Evolutionary conservation across 1,140 invertebrate genomes (phyloP), one percentile per base, ranked within the genome.

Genomic region (Drosophila funebris): DNA sequence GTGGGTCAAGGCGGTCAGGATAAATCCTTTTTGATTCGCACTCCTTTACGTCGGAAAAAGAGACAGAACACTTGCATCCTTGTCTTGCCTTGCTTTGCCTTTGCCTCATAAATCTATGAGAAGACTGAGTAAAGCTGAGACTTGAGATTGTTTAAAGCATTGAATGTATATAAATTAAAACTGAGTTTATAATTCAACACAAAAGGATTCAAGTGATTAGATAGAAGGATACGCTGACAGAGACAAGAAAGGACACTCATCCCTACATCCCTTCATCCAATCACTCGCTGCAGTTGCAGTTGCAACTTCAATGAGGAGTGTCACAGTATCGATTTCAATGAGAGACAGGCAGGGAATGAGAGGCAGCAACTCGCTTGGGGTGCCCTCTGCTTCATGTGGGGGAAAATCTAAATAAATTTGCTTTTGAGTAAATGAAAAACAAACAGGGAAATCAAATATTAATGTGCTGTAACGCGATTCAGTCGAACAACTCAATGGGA

Each of bases 391-490:
- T 37, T 61, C 64, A 48, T 39, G 20, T 64, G 16, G 63, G 41
- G 66, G 39, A 53, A 41, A 62, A 52, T 78, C 78, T 74, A 73
- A 68, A 73, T 69, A 87, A 68, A 87, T 82, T 82, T 76, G 78
- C 78, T 71, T 73, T 82, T 18, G 67, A 76, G 75, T 54, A 87
- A 82, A 87, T 87, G 81, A 87, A 87, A 87, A 87, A 82, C 82
- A 85, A 85, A 85, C 82, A 87, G 62, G 67, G 64, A 87, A 81
- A 64, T 87, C 83, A 87, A 87, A 87, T 78, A 87, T 87, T 87
- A 82, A 87, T 75, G 78, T 70, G 36, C 78, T 76, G 70, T 58
- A 66, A 68, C 73, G 78, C 74, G 62, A 66, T 50, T 61, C 44
- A 61, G 44, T 61, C 44, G n/a, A 50, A 61, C 58, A 61, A 61